Conservation (phyloP, 2,797 vertebrate species). For the Bradypus variegatus region DNA sequence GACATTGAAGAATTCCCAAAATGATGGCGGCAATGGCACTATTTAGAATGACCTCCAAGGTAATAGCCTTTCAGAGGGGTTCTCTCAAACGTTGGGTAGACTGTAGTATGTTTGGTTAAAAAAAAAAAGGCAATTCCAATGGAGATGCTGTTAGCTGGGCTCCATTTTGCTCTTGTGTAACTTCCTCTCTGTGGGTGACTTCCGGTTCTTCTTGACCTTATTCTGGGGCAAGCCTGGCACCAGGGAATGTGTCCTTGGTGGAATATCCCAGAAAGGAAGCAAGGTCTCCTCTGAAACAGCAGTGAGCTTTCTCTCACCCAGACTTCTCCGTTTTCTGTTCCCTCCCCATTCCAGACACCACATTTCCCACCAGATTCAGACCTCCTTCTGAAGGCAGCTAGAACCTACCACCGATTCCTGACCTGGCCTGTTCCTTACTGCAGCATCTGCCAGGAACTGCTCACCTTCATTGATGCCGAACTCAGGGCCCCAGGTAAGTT, state of each 20-base stretch:
- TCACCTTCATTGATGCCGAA: slow-evolving; percentile 87
- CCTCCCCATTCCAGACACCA: slow-evolving; percentile 78
- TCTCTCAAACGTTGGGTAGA: neutral
- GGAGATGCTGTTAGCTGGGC: neutral
- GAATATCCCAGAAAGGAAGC: neutral
- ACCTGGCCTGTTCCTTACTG: slow-evolving; percentile 95
- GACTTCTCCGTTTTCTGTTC: neutral
- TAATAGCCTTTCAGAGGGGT: neutral
- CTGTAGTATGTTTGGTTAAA: neutral
- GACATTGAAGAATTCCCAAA: neutral
- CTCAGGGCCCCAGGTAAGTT: slow-evolving; percentile 87
- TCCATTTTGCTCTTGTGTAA: neutral
- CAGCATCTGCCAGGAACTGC: slow-evolving; percentile 83
- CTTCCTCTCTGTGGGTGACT: neutral
- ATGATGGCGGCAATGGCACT: neutral
- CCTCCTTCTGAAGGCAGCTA: slow-evolving; percentile 82
- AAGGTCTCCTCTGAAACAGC: accelerated
- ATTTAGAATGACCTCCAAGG: neutral
- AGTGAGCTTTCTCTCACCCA: neutral
- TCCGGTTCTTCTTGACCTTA: neutral
- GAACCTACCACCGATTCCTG: slow-evolving; percentile 85
- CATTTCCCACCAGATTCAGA: slow-evolving; percentile 81
- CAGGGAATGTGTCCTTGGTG: neutral
- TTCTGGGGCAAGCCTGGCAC: neutral
- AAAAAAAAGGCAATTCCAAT: neutral